phyloP scores from a whole-genome alignment of 30 jellyfish, hydroid and myxozoan species.

The Turritopsis dohrnii region DNA sequence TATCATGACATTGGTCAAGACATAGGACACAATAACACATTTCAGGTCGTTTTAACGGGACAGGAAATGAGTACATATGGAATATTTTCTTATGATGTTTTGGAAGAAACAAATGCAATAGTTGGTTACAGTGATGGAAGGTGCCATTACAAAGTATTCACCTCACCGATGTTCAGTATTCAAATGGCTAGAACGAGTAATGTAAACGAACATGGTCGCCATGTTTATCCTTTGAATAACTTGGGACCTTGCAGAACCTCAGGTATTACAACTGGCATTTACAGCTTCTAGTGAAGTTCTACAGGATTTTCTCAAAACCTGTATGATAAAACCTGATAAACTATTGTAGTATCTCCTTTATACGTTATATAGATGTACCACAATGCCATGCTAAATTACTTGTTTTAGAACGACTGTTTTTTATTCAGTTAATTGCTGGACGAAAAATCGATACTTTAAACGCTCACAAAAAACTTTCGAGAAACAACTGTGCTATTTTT shows the following conservation, averaged over 20 bases:
- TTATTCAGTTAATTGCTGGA: too few species aligned
- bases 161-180: not conserved
- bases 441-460: too few species aligned
- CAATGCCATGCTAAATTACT: too few species aligned
- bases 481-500: too few species aligned
- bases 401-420: too few species aligned
- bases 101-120: not conserved
- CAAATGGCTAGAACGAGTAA: not conserved
- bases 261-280: too few species aligned
- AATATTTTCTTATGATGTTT: not conserved
- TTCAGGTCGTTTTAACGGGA: not conserved
- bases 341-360: too few species aligned
- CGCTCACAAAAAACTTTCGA: too few species aligned
- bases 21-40: not conserved
- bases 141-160: not conserved
- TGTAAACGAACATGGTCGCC: not conserved
- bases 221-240: not conserved
- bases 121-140: slow-evolving; percentile 1
- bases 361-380: too few species aligned
- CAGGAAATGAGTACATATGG: not conserved
- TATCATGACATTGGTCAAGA: not conserved
- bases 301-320: too few species aligned
- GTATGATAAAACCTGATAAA: too few species aligned
- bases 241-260: not conserved
- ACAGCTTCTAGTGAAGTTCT: too few species aligned